Evolutionary conservation across 2,888 invertebrate species (phyloP), one percentile per base, ranked within the genome.

Genomic region (Sicus ferrugineus): DNA sequence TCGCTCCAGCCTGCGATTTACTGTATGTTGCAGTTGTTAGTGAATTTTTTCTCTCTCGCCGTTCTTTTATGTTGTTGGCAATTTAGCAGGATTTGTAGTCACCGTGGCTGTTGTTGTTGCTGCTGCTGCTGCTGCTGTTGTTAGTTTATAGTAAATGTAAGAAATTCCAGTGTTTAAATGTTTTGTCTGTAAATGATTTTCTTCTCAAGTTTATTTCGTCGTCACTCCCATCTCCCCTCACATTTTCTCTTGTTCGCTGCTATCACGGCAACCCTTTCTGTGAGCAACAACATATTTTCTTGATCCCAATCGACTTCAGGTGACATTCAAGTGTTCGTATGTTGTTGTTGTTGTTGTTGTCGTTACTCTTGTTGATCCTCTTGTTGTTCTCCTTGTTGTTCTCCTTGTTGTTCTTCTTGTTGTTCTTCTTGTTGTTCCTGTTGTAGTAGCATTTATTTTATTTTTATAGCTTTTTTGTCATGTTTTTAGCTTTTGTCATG

Each of bases 221-320:
- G 16, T 59, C 26, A n/a, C 30, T n/a, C 42, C 7, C 23, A 21
- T 38, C 21, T n/a, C 19, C 38, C 19, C 7, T 26, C n/a, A 7
- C n/a, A 14, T 26, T 26, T 34, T 23, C 26, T 21, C 50, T 50
- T 50, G 3, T 14, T 16, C 54, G 7, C 6, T 46, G 3, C 9
- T 11, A 9, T 21, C 50, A 19, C 50, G 21, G 3, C 50, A 14
- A 21, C 23, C 1, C 21, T 50, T 7, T 4, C 11, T 54, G 46
- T 19, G n/a, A n/a, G n/a, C n/a, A n/a, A n/a, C 42, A n/a, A 42
- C 42, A 42, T 42, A 42, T 50, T 63, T 50, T 38, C 42, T 66
- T 66, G 66, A 66, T 66, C 56, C 56, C 66, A 66, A 56, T 56
- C 56, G 66, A 56, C 56, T 66, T 26, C 23, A 56, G 42, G 46